Evolutionary conservation across 2,888 invertebrate genomes (phyloP), one percentile per base, ranked within the genome.

Genomic region (Agrilus mali): DNA sequence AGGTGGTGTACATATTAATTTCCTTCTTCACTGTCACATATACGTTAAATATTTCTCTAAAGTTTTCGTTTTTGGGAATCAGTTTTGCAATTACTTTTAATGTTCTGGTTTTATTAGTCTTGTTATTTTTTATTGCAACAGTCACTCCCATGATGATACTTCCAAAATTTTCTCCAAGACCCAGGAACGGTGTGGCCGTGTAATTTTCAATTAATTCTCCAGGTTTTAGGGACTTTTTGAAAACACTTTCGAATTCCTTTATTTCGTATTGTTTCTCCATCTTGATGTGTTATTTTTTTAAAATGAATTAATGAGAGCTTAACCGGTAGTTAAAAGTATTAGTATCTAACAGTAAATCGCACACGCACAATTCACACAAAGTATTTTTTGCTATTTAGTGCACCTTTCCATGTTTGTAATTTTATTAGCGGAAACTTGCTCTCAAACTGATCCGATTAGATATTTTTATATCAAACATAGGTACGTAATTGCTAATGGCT

Each of bases 131-230:
- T 10, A 68, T 45, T 44, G 55, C 59, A 0, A 67, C 32, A 15
- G 54, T 50, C 4, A 60, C 50, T 1, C 63, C 60, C 1, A 74
- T 50, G 57, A 77, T 74, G 0, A 70, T 56, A 50, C 76, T 75
- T 1, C 75, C 75, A 54, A 74, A 77, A 54, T 77, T 76, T 50
- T 77, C 77, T 2, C 76, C 76, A 0, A 69, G 65, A 15, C 69
- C 68, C 33, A 69, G 69, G 14, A 72, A 55, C 46, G 60, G 61
- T 13, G 58, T 55, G 14, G 61, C 59, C 13, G 53, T 52, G 40
- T 66, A 66, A 0, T 61, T 53, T 3, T 58, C 17, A 15, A 53
- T 41, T 38, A 27, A 41, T n/a, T 40, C 16, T 33, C 42, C 36
- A 8, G 36, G n/a, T 33, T 40, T 38, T 14, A 49, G 12, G 8